phyloP scores from a whole-genome alignment of 2,797 vertebrate species.

The Pseudomugil tenellus region DNA sequence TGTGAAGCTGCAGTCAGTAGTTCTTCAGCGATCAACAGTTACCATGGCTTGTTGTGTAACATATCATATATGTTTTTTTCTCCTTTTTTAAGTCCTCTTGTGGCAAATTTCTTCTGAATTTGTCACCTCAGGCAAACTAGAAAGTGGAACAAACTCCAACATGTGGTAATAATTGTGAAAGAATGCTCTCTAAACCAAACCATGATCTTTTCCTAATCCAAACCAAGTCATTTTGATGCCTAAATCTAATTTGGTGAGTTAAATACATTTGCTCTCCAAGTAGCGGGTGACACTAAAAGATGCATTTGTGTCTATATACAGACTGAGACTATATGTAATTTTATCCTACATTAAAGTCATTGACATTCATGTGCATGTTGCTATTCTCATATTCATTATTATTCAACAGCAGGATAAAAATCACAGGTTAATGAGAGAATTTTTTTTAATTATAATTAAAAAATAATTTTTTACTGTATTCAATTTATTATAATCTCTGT shows the following conservation, averaged over 20 bases:
- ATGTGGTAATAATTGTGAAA: neutral
- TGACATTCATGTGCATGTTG: neutral
- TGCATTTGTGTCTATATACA: neutral
- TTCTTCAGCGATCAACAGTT: neutral
- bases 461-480: neutral
- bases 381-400: no score
- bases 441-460: neutral
- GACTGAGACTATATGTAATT: neutral
- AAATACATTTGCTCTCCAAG: neutral
- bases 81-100: conserved; percentile 11
- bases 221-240: neutral
- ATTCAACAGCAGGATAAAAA: neutral
- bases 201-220: neutral
- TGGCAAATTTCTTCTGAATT: neutral
- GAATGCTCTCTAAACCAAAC: neutral
- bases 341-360: neutral
- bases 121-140: neutral
- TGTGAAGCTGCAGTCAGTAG: neutral
- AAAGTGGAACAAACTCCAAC: neutral
- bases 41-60: neutral
- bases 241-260: neutral
- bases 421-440: neutral
- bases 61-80: conserved; percentile 24
- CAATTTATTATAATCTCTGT: no score
- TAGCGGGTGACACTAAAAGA: neutral